Evolutionary conservation across 2,888 invertebrate genomes (phyloP).

Genomic region (Andrena flavipes): DNA sequence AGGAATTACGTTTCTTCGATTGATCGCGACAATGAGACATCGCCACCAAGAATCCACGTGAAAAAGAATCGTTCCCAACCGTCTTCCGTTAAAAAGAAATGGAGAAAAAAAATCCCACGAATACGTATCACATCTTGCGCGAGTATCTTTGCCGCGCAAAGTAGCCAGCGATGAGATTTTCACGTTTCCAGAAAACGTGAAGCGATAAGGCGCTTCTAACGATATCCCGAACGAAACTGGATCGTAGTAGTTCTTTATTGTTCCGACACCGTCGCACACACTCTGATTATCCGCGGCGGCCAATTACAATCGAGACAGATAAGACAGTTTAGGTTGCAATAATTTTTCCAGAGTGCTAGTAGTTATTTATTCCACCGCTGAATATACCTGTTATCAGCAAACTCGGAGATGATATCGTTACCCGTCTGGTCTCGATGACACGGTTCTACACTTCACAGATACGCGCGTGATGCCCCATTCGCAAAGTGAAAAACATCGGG

Average conservation of each 20-base stretch:
- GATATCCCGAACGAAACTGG: conserved; percentile 10
- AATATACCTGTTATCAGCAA: conserved; percentile 69
- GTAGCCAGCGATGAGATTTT: background rate
- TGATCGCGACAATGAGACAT: conserved; percentile 45
- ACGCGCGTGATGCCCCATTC: conserved; percentile 10
- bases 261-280: conserved; percentile 8
- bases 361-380: conserved; percentile 71
- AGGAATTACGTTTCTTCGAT: conserved; percentile 64
- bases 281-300: conserved; percentile 34
- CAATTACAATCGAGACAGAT: conserved; percentile 37
- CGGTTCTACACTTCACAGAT: conserved; percentile 45
- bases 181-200: background rate
- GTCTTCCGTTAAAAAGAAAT: background rate
- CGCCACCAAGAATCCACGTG: background rate
- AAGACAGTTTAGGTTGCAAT: conserved; percentile 55
- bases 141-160: background rate
- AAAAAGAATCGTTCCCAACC: conserved; percentile 13
- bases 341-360: conserved; percentile 54
- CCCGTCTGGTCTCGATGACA: conserved; percentile 60
- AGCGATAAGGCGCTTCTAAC: conserved; percentile 5
- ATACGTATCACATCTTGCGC: background rate
- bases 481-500: background rate
- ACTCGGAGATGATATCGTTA: conserved; percentile 61
- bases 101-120: background rate
- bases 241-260: conserved; percentile 19